Percentiles rank a stretch among this genome's conserved stretches.
Conservation (phyloP, 2,797 vertebrate genomes). For the Scleropages formosus region DNA sequence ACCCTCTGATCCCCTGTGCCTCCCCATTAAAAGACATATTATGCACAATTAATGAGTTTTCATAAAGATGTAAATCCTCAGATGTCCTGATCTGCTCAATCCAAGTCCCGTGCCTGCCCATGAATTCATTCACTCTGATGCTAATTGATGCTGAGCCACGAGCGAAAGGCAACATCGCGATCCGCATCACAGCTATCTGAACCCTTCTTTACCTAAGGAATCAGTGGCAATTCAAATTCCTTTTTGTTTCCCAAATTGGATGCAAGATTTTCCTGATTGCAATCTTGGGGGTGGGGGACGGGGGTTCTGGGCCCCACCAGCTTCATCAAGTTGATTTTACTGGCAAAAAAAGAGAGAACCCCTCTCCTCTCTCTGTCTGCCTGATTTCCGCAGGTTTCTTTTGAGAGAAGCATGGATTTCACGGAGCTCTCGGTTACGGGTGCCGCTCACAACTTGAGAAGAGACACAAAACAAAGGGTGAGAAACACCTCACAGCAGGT, state of each 20-base stretch:
- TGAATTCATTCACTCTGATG: conserved; percentile 11
- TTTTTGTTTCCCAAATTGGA: neutral
- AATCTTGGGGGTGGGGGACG: neutral
- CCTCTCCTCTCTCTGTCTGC: conserved; percentile 42
- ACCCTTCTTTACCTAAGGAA: neutral
- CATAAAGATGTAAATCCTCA: neutral
- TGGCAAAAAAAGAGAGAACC: too few species aligned
- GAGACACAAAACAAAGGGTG: neutral
- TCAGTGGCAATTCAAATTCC: neutral
- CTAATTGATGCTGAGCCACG: neutral
- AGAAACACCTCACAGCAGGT: neutral
- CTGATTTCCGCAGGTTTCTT: neutral
- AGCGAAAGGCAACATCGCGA: neutral
- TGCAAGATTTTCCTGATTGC: neutral
- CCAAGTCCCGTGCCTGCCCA: neutral
- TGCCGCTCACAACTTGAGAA: neutral
- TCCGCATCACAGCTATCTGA: neutral
- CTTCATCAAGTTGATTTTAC: too few species aligned
- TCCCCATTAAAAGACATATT: neutral
- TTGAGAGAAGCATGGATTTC: conserved; percentile 61
- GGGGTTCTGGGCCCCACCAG: neutral
- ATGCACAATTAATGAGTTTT: conserved; percentile 16
- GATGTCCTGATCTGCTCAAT: neutral
- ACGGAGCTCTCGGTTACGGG: conserved; percentile 55
- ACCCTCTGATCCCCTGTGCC: too few species aligned